A percentile compares a stretch with the other conserved stretches of the same genome.
These are phyloP conservation scores for Philereme transversata DNA, from an alignment of 2,888 invertebrate genomes.

Conservation along the genomic window DNA sequence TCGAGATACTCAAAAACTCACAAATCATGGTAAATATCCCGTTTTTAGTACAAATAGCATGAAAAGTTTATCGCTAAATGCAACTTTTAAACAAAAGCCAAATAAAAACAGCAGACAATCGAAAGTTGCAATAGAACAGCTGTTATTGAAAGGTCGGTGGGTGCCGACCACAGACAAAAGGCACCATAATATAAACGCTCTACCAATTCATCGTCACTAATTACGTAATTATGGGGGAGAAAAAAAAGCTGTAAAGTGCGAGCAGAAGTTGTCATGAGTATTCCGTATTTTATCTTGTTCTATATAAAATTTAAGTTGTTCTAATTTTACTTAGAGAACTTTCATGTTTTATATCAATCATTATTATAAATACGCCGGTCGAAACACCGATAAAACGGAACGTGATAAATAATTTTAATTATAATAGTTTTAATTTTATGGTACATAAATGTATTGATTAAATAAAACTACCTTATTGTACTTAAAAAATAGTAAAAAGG, in stretches of 20 bases:
- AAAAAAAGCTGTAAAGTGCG: constrained; percentile 40
- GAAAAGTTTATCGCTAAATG: neutral
- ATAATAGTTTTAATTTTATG: too few species aligned
- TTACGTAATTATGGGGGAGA: constrained; percentile 80
- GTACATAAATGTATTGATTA: too few species aligned
- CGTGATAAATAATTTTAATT: too few species aligned
- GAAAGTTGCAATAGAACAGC: constrained; percentile 71
- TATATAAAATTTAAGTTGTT: too few species aligned
- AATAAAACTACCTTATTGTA: too few species aligned
- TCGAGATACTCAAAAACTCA: too few species aligned
- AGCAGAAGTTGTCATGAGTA: neutral
- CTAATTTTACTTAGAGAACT: too few species aligned
- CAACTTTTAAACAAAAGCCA: neutral
- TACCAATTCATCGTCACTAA: constrained; percentile 80
- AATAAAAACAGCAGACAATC: constrained; percentile 24
- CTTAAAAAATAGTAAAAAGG: too few species aligned
- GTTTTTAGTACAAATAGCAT: neutral
- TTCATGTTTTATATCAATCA: too few species aligned
- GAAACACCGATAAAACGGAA: too few species aligned
- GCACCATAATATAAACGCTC: constrained; percentile 71
- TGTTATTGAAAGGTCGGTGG: constrained; percentile 69
- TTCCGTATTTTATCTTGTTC: neutral
- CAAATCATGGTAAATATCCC: too few species aligned
- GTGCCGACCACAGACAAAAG: constrained; percentile 73
- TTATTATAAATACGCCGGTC: too few species aligned